phyloP scores from a whole-genome alignment of 2,113 vertebrate species.

The Pomatostomus ruficeps region DNA sequence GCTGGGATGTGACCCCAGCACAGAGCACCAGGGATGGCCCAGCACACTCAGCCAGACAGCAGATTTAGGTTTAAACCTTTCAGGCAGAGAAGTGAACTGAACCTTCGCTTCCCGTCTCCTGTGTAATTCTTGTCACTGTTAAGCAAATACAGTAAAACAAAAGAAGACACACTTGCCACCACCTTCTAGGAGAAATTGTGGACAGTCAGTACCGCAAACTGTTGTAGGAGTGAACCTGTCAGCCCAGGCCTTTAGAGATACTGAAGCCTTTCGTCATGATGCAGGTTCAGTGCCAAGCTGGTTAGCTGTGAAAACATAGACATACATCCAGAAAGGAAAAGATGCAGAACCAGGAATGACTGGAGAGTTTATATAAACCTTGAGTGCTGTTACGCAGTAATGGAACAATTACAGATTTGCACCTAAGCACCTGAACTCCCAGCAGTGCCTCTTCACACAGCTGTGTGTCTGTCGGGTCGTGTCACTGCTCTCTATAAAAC shows the following conservation, averaged over 20 bases:
- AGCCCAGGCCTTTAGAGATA: background rate
- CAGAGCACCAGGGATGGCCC: fast-evolving
- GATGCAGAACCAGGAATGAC: background rate
- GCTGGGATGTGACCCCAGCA: background rate
- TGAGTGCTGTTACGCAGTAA: background rate
- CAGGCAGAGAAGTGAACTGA: background rate
- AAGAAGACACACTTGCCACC: no score
- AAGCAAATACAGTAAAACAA: background rate
- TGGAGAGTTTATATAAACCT: background rate
- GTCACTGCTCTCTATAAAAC: background rate
- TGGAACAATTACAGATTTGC: background rate
- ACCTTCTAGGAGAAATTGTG: background rate
- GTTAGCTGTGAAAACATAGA: background rate
- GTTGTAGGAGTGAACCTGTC: background rate
- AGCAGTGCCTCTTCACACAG: background rate
- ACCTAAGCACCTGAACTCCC: background rate
- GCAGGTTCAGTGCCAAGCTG: background rate
- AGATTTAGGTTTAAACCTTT: background rate
- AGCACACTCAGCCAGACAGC: background rate
- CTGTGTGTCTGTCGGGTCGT: background rate
- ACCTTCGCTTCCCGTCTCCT: background rate
- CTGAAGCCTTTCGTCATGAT: background rate
- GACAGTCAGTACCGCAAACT: background rate
- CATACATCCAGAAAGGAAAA: background rate
- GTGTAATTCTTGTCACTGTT: background rate